Evolutionary conservation across 2,797 vertebrate genomes (phyloP), one percentile per base, ranked within the genome.

Genomic region (Jordanella pulchra): DNA sequence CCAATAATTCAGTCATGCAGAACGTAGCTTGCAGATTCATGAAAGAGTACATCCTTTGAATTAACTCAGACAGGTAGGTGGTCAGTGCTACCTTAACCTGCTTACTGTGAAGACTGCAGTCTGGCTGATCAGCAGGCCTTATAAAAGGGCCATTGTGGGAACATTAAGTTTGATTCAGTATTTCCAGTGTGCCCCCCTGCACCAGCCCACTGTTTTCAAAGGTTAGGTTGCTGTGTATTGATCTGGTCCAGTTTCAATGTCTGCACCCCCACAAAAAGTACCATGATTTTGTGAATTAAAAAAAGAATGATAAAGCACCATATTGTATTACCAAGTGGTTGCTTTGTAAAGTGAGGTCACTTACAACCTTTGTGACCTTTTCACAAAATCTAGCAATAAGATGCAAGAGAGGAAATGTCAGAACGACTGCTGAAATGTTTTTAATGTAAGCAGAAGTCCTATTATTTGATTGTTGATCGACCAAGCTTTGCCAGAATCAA

Each of bases 11-110:
- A 39, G 58, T 61, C 32, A 39, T 18, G 32, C 12, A 61, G 32
- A 61, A 35, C 32, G 56, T 60, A 18, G 17, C 58, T 35, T 13
- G 50, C 25, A 39, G 35, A 30, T 58, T 47, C 23, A n/a, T 48
- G 68, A 30, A 47, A 48, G 7, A 39, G 35, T 39, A 50, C 56
- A 30, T 35, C 18, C 54, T 71, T 63, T 71, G 30, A 30, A 48
- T 51, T 39, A 47, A 39, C 58, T 63, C 58, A 64, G 11, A 21
- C 32, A 44, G 23, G 58, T 60, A 70, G 23, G n/a, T 65, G 44
- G 42, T 45, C 21, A 21, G 7, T 56, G 51, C 39, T 47, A 25
- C n/a, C 45, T 54, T 39, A 7, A 61, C 69, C 60, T 53, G n/a
- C 30, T 58, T 28, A 32, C 47, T 53, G 7, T 27, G 14, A 56